A percentile compares a stretch with the other conserved stretches of the same genome.
These are phyloP conservation scores for Lontra canadensis DNA, from an alignment of 2,113 vertebrate species.

Conservation along the genomic window DNA sequence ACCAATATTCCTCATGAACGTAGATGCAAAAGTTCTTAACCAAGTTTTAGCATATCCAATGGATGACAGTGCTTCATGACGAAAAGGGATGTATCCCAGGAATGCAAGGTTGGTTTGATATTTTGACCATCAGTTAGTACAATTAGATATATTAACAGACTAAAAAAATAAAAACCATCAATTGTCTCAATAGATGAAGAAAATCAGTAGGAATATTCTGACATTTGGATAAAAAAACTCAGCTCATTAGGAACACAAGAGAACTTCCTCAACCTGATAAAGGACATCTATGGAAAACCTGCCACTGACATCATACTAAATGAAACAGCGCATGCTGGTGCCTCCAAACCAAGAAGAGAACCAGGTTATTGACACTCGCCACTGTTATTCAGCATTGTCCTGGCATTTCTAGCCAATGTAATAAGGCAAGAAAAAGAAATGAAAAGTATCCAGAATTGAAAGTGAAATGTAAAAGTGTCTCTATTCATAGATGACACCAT, in stretches of 20 bases:
- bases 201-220: neutral
- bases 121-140: neutral
- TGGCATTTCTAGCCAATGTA: neutral
- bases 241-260: neutral
- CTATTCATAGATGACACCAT: neutral
- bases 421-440: constrained; percentile 8
- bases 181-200: neutral
- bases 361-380: neutral
- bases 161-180: neutral
- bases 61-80: neutral
- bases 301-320: neutral
- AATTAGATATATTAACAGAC: neutral
- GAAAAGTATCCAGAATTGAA: neutral
- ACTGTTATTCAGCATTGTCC: neutral
- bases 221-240: neutral
- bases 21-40: neutral
- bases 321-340: neutral
- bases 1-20: neutral
- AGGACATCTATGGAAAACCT: neutral
- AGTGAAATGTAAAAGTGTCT: neutral
- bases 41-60: neutral
- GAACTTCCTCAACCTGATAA: neutral
- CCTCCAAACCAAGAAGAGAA: neutral
- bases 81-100: neutral
- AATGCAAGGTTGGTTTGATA: neutral